A percentile compares a stretch with the other conserved stretches of the same genome.
Evolutionary conservation across 1,140 invertebrate species (phyloP).

Genomic region (Drosophila repleta): DNA sequence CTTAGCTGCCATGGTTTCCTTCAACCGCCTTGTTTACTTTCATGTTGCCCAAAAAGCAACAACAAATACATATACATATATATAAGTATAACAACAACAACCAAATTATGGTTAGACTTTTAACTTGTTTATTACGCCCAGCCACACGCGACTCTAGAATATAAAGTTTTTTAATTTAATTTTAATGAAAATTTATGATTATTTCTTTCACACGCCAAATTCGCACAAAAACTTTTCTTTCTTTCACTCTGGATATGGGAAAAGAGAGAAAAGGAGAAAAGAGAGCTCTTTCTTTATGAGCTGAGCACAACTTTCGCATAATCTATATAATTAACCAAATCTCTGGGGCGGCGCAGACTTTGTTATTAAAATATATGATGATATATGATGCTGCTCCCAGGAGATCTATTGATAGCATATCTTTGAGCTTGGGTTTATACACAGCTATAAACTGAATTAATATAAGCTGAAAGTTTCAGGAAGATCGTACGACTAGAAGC

Average conservation of each 20-base stretch:
- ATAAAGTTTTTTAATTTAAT: constrained; percentile 79
- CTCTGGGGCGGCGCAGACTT: not conserved
- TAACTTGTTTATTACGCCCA: constrained; percentile 77
- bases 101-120: constrained; percentile 81
- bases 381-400: not conserved
- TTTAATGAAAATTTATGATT: constrained; percentile 79
- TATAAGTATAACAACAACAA: not conserved
- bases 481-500: too few species aligned
- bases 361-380: not conserved
- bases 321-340: constrained; percentile 9
- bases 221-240: constrained; percentile 22
- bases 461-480: too few species aligned
- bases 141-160: constrained; percentile 26
- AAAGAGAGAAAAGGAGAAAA: not conserved
- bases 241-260: not conserved
- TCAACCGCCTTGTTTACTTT: constrained; percentile 47
- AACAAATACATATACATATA: too few species aligned
- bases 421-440: too few species aligned
- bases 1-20: constrained; percentile 1
- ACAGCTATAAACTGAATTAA: too few species aligned
- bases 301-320: constrained; percentile 42
- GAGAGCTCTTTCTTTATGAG: constrained; percentile 28
- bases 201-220: constrained; percentile 68
- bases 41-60: constrained; percentile 48
- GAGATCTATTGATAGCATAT: too few species aligned